Conservation (phyloP, 1,140 invertebrate species). For the Patella vulgata region DNA sequence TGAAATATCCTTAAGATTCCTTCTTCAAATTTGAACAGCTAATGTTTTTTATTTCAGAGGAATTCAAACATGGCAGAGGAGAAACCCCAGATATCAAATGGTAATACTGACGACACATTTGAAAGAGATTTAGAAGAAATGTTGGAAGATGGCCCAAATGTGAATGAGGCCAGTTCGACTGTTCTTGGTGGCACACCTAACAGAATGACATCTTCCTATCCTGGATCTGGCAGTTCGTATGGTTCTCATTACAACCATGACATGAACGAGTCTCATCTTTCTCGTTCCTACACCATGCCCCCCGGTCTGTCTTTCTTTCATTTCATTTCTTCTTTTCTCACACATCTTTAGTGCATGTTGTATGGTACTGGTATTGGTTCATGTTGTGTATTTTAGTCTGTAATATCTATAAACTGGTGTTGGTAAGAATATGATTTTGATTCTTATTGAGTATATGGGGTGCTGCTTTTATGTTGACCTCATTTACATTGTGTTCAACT, state of each 20-base stretch:
- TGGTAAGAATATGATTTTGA: too few species aligned
- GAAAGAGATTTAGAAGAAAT: constrained; percentile 88
- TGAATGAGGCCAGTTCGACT: constrained; percentile 80
- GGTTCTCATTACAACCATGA: constrained; percentile 31
- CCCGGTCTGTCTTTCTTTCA: constrained; percentile 45
- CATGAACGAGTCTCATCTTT: too few species aligned
- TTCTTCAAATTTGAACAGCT: background rate
- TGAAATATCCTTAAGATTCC: too few species aligned
- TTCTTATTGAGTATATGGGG: too few species aligned
- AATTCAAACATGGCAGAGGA: constrained; percentile 19
- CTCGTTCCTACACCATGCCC: constrained; percentile 52
- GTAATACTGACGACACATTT: constrained; percentile 54
- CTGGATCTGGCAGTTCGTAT: constrained; percentile 30
- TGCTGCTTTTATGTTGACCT: too few species aligned
- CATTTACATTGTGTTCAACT: too few species aligned
- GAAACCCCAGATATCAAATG: constrained; percentile 22
- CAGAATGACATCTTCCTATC: constrained; percentile 49
- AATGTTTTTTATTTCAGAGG: constrained; percentile 8
- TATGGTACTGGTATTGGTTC: too few species aligned
- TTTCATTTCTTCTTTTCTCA: constrained; percentile 12
- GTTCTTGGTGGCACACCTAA: constrained; percentile 76
- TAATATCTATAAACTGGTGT: too few species aligned
- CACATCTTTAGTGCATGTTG: too few species aligned
- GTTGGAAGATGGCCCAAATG: constrained; percentile 83
- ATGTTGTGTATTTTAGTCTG: too few species aligned